Conservation (phyloP, 2,888 invertebrate species). For the Acleris emargana region DNA sequence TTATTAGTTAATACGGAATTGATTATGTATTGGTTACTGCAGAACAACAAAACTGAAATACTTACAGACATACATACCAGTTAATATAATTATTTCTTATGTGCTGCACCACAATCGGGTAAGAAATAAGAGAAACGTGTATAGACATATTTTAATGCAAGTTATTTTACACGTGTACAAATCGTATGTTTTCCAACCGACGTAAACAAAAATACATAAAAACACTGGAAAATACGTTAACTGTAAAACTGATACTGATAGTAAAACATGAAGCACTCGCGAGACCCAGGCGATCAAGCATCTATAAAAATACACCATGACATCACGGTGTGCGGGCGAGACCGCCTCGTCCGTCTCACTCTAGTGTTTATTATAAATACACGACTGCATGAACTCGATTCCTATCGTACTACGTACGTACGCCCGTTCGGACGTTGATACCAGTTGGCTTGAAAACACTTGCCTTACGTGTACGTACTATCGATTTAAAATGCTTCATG, state of each 20-base stretch:
- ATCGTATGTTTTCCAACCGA: too few species aligned
- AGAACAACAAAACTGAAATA: too few species aligned
- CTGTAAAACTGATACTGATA: constrained; percentile 56
- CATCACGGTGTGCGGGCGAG: constrained; percentile 78
- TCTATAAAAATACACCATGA: constrained; percentile 81
- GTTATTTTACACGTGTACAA: too few species aligned
- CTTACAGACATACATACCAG: too few species aligned
- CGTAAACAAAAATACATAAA: too few species aligned
- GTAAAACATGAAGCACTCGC: constrained; percentile 69
- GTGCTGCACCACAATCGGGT: too few species aligned
- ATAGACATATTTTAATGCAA: too few species aligned
- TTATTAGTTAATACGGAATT: too few species aligned
- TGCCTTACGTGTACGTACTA: constrained; percentile 12
- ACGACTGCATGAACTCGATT: constrained; percentile 74
- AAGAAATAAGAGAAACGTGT: too few species aligned
- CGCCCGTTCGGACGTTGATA: constrained; percentile 42
- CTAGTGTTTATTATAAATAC: constrained; percentile 64
- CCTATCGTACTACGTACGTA: constrained; percentile 57
- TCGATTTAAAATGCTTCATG: constrained; percentile 8
- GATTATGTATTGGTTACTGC: too few species aligned
- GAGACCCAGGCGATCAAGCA: constrained; percentile 67
- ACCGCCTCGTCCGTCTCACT: constrained; percentile 54
- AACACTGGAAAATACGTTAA: constrained; percentile 34
- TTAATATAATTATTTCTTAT: too few species aligned
- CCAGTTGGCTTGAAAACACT: constrained; percentile 46